These are phyloP conservation scores for Chamaea fasciata DNA, from an alignment of 2,113 vertebrate genomes.

Conservation along the genomic window DNA sequence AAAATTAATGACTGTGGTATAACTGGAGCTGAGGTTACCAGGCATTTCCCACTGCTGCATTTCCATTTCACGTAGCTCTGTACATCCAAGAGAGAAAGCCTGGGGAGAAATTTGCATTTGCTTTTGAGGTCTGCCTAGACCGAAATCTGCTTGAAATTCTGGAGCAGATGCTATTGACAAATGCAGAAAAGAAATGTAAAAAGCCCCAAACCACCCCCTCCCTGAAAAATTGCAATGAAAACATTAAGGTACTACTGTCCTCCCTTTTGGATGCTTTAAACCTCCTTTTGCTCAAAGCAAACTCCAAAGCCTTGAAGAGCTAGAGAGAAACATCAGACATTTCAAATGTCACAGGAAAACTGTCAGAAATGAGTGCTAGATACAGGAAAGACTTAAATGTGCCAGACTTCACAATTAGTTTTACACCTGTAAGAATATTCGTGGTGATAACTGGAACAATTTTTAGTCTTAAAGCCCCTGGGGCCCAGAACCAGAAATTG, in stretches of 20 bases:
- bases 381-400: background rate
- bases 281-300: background rate
- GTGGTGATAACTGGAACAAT: background rate
- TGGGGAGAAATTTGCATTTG: slow-evolving; percentile 24
- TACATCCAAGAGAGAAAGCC: background rate
- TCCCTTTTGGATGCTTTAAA: background rate
- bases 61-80: background rate
- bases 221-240: background rate
- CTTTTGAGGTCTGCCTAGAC: slow-evolving; percentile 17
- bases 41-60: background rate
- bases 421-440: background rate
- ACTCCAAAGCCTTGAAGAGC: background rate
- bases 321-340: background rate
- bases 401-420: background rate
- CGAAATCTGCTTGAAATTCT: slow-evolving; percentile 10
- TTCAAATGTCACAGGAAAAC: background rate
- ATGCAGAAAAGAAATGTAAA: background rate
- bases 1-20: slow-evolving; percentile 1
- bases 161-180: slow-evolving; percentile 21
- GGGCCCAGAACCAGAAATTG: background rate
- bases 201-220: background rate
- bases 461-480: background rate
- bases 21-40: background rate
- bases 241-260: background rate
- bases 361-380: background rate